Base-by-base conservation (phyloP, 2,888 invertebrate genomes). In the Epinotia ramella region DNA sequence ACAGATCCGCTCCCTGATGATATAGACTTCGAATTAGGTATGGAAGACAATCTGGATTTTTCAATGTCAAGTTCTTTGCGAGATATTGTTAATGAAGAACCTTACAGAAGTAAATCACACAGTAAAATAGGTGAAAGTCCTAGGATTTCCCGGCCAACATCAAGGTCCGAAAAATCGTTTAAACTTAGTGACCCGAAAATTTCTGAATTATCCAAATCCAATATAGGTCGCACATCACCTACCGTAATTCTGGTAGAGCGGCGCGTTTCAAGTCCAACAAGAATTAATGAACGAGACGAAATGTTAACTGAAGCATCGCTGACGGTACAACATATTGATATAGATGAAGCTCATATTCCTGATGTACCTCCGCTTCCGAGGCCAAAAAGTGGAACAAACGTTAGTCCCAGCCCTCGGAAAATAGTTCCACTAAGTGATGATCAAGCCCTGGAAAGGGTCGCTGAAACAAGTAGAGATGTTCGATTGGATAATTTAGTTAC, bases 1-100 rank as follows among this genome's bases (percentile, higher is more conserved):
- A 98, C 98, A 0, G 98, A 98, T 89, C 97, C 97, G 0, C 87
- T 98, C 62, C 97, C 97, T 0, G 97, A 97, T 81, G 97, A 97
- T 81, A 96, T 97, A 76, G 95, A 96, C 79, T 96, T 96, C 84
- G 96, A 97, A 84, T 90, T 95, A 80, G 91, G 95, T 24, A 84
- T 94, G 74, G 94, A 95, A 78, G 95, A 94, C 78, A 90, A 92
- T 82, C 80, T 94, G 57, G 92, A 94, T 75, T 79, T 93, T 59
- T 95, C 95, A 9, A 91, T 93, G 84, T 91, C 92, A n/a, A 93
- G 93, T 81, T 94, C 94, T 1, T 83, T 94, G 72, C 86, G 89
- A 78, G 94, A 94, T 77, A 90, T 94, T 44, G 85, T 92, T 46
- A 94, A 95, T 64, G 96, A 95, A 77, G 95, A 95, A 67, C 95